Evolutionary conservation across 2,797 vertebrate species (phyloP), one percentile per base, ranked within the genome.

Genomic region (Tinamus major): DNA sequence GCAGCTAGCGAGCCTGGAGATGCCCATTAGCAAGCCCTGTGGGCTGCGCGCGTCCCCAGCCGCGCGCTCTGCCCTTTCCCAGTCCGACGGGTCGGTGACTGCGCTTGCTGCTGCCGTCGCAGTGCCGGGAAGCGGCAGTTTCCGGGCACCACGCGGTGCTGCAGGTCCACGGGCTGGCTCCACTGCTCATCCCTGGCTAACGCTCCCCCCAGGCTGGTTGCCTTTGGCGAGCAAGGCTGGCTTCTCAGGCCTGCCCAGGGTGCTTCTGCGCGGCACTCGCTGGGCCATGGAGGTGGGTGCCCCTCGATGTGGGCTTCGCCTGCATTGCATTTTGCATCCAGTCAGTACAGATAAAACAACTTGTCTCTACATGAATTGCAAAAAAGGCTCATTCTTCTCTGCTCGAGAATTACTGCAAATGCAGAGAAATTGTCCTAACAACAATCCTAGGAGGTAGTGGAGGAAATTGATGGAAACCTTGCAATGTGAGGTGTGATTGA

Each of bases 401-500:
- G 13, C 69, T 46, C 4, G 6, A 76, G 69, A 83, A 29, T 85
- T 75, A 44, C 59, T 76, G 74, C 51, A 51, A 65, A 68, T 48
- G 48, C 26, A 0, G 0, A 87, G 49, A 86, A 83, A 56, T 26
- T 23, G 26, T 51, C 42, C 51, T 80, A 88, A 83, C 67, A 92
- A 90, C 91, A 65, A 80, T 81, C 67, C 44, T 63, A 3, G 1
- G 20, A 64, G 48, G 41, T 1, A 1, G 48, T 53, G 39, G 62
- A 85, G 51, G n/a, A 44, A 85, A 19, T 26, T 80, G 84, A 87
- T 85, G 71, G 80, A 88, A 95, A 64, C n/a, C 3, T 55, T 46
- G 46, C 71, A 35, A 20, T 93, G 92, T 93, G 80, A 93, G 92
- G 92, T 79, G 64, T 96, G 94, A 95, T 92, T 96, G 96, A 96